Conservation (phyloP, 2,113 vertebrate species). For the Microcebus lehilahytsara region DNA sequence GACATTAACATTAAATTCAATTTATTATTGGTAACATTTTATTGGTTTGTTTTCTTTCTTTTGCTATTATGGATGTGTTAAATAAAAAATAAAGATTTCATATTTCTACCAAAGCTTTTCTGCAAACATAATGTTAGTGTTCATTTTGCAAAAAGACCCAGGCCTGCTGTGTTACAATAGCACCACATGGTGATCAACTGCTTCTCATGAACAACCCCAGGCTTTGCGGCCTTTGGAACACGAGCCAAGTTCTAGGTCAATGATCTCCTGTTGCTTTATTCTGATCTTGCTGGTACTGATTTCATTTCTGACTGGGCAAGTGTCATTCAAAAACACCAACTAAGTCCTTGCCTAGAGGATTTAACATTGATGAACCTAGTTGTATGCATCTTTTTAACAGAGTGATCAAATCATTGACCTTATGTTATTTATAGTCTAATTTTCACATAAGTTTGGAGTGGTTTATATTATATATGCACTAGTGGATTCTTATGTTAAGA, state of each 20-base stretch:
- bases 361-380: conserved; percentile 11
- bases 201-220: conserved; percentile 53
- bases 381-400: conserved; percentile 15
- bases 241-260: conserved; percentile 70
- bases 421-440: not conserved
- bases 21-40: not conserved
- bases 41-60: not conserved
- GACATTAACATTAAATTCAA: not conserved
- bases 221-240: conserved; percentile 60
- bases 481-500: not conserved
- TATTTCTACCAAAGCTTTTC: not conserved
- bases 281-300: conserved; percentile 78
- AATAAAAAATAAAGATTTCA: not conserved
- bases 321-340: conserved; percentile 68
- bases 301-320: conserved; percentile 81
- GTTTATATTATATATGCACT: not conserved
- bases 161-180: not conserved
- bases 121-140: not conserved
- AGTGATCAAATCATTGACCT: not conserved
- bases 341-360: conserved; percentile 14
- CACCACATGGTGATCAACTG: conserved; percentile 18
- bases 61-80: not conserved
- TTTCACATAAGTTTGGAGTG: not conserved
- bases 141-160: conserved; percentile 11
- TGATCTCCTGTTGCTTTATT: conserved; percentile 79